Conservation (phyloP, 2,888 invertebrate genomes). For the Phragmatobia fuliginosa region DNA sequence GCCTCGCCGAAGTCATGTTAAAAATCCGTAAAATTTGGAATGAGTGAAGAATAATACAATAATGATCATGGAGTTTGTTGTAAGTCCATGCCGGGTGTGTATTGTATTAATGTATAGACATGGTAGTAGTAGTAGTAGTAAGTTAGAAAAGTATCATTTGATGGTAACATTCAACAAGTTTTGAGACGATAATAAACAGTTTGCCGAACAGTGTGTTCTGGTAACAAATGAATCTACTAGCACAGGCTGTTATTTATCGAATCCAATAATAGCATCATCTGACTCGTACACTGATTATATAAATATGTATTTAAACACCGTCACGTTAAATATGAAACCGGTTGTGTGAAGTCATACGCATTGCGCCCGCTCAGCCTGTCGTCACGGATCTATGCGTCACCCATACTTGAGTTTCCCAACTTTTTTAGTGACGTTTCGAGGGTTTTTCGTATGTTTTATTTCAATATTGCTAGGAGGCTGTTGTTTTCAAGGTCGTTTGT, state of each 20-base stretch:
- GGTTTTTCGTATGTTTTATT: conserved; percentile 42
- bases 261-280: conserved; percentile 30
- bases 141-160: background rate
- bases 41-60: background rate
- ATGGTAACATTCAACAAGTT: background rate
- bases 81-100: background rate
- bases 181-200: background rate
- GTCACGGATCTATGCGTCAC: conserved; percentile 54
- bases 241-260: conserved; percentile 26
- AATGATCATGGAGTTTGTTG: background rate
- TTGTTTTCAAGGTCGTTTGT: conserved; percentile 28
- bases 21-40: background rate
- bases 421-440: conserved; percentile 49
- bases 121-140: too few species aligned
- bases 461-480: conserved; percentile 19
- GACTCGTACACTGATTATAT: conserved; percentile 34
- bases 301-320: conserved; percentile 37
- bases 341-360: conserved; percentile 32
- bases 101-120: background rate
- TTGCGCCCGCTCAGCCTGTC: conserved; percentile 35
- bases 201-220: background rate
- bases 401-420: conserved; percentile 49
- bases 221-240: background rate
- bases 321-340: conserved; percentile 52
- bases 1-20: too few species aligned